Percentiles rank a stretch among this genome's conserved stretches.
phyloP scores from a whole-genome alignment of 2,888 invertebrate genomes.

The Ichneumoninae sp. region DNA sequence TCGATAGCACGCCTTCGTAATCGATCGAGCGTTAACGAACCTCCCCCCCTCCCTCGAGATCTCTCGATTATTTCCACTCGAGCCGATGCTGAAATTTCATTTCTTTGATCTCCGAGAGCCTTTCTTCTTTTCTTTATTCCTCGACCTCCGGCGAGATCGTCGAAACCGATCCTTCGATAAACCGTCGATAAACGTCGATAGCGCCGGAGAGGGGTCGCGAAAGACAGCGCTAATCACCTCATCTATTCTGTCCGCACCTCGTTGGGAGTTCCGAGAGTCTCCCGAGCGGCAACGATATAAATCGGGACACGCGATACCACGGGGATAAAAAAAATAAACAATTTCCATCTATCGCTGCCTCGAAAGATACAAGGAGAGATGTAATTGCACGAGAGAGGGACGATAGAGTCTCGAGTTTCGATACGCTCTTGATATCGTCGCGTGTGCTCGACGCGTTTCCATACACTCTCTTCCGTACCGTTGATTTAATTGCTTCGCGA shows the following conservation, averaged over 20 bases:
- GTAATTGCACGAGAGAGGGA: constrained; percentile 47
- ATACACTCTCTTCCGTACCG: background rate
- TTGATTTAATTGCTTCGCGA: constrained; percentile 17
- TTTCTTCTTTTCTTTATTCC: constrained; percentile 8
- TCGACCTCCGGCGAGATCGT: constrained; percentile 30
- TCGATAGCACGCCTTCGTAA: constrained; percentile 40
- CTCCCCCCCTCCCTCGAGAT: background rate
- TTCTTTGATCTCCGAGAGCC: constrained; percentile 8
- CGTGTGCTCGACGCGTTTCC: constrained; percentile 54
- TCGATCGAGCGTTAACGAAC: constrained; percentile 35
- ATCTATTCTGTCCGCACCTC: constrained; percentile 60
- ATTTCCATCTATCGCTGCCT: constrained; percentile 34
- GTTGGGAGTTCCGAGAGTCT: constrained; percentile 41
- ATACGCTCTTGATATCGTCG: constrained; percentile 54
- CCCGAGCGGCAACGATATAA: constrained; percentile 45
- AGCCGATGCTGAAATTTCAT: constrained; percentile 35
- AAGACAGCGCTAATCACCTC: constrained; percentile 57
- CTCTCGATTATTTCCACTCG: background rate
- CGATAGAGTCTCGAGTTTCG: constrained; percentile 62
- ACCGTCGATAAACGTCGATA: constrained; percentile 43
- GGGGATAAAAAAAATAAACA: constrained; percentile 41
- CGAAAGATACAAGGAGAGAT: constrained; percentile 42
- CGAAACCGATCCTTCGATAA: constrained; percentile 44
- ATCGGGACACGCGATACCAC: constrained; percentile 60
- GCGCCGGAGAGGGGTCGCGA: background rate